Evolutionary conservation across 2,888 invertebrate species (phyloP), one percentile per base, ranked within the genome.

Genomic region (Nymphalis c-album): DNA sequence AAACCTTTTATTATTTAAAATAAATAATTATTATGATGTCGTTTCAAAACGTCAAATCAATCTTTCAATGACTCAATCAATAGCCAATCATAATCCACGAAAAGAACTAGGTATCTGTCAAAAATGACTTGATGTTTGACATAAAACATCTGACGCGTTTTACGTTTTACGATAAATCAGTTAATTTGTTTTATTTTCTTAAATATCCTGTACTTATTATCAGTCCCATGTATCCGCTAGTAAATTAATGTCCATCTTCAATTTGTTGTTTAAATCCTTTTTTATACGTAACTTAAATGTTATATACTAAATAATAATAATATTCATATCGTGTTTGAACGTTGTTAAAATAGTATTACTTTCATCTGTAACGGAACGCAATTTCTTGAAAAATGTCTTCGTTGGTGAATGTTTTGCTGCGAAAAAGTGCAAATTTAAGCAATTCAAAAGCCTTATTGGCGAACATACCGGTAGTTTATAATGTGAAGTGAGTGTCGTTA

Each of bases 341-440:
- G 40, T n/a, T 64, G n/a, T 2, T n/a, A 31, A 31, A 26, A 6
- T 35, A 53, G 2, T 31, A 6, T 55, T 6, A 13, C 55, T 60
- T 55, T 55, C 22, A 31, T 60, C 35, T 69, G 69, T 71, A 81
- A 80, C 77, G 82, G 75, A 82, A 77, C 78, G 75, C 68, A 84
- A 80, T 85, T 77, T 80, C 75, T 75, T 80, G 77, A 93, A 90
- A 88, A 85, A 91, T 92, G 92, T 88, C 89, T 80, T 90, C 88
- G 78, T 71, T 92, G 46, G 72, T 91, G 63, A 92, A 87, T 89
- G 92, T 93, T 79, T 91, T 94, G 85, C 82, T 94, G 78, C 92
- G 93, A 84, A 94, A 94, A 92, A 88, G 93, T 26, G 74, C 88
- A 63, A 89, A 89, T 83, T 86, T 93, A 71, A 78, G 86, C 60